Base-by-base conservation (phyloP, 2,113 vertebrate species). In the Mustela nigripes region DNA sequence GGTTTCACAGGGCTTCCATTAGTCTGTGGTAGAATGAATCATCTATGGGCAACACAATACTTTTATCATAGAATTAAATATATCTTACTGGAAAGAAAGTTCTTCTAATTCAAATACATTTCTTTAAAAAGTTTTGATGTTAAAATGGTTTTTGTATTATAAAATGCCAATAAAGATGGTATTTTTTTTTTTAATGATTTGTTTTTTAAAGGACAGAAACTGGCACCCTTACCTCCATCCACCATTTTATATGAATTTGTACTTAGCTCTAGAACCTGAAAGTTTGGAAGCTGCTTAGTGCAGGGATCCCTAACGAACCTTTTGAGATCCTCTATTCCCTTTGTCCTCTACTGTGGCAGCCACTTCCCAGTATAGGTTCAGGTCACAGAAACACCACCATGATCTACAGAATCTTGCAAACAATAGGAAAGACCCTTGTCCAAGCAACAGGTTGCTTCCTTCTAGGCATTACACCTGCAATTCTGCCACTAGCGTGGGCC, bases 11-110 rank as follows among this genome's bases (percentile, higher is more conserved):
- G 1, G 7, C 65, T 85, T 97, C 74, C 24, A n/a, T 85, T 81
- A 69, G 28, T 86, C 80, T 92, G 22, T 24, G 82, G 42, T 19
- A 82, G 74, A 96, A 92, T 63, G 92, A 92, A 60, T 71, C 33
- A 89, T 33, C 73, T 53, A 84, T 1, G 11, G 15, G 21, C 22
- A 80, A 14, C 36, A 24, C 4, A 86, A 82, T 69, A 79, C 8
- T 80, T 67, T 65, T 92, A 36, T 53, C 11, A 92, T 42, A n/a
- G 2, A 48, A 76, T 56, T 74, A 78, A 71, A 79, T 33, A 58
- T 69, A 86, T 89, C 84, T 76, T 42, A 48, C 89, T 53, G 1
- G 5, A 48, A 48, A 42, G 33, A 53, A 84, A 48, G 15, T 65
- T 82, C 81, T 65, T 82, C 81, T 65, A 56, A 12, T 83, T 39